A percentile compares a stretch with the other conserved stretches of the same genome.
phyloP scores from a whole-genome alignment of 2,797 vertebrate species.

The Girardinus metallicus region DNA sequence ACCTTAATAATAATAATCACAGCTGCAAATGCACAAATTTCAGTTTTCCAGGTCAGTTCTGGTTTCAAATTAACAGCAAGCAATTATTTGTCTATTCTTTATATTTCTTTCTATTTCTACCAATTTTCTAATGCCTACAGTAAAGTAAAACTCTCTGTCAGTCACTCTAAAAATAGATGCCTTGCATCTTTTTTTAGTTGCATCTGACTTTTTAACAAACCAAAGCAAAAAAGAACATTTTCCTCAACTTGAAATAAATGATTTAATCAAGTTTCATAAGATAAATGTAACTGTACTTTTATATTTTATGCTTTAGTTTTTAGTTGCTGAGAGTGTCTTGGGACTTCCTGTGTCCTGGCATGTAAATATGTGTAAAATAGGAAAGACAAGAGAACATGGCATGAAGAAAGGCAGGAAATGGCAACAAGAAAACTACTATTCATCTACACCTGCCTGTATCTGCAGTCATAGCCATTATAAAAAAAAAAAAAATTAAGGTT shows the following conservation, averaged over 20 bases:
- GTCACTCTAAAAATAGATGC: neutral
- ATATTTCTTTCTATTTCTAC: neutral
- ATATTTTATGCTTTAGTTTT: neutral
- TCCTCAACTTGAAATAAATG: neutral
- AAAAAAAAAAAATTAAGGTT: neutral
- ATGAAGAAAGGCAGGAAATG: neutral
- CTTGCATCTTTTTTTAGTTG: too few relatives aligned
- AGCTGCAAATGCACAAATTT: neutral
- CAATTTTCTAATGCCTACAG: neutral
- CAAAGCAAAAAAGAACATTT: neutral
- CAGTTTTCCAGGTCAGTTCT: neutral
- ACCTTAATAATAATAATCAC: neutral
- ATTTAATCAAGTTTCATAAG: neutral
- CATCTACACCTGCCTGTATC: neutral
- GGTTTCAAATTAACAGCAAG: neutral
- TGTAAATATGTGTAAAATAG: neutral
- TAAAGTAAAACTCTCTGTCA: neutral
- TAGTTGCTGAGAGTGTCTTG: neutral
- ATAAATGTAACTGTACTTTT: neutral
- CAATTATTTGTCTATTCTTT: neutral
- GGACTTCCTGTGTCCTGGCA: neutral
- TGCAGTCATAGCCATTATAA: neutral
- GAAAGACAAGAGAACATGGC: neutral
- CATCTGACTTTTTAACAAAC: neutral
- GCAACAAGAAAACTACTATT: neutral